phyloP scores from a whole-genome alignment of 2,888 invertebrate species.

The Apodemia mormo region DNA sequence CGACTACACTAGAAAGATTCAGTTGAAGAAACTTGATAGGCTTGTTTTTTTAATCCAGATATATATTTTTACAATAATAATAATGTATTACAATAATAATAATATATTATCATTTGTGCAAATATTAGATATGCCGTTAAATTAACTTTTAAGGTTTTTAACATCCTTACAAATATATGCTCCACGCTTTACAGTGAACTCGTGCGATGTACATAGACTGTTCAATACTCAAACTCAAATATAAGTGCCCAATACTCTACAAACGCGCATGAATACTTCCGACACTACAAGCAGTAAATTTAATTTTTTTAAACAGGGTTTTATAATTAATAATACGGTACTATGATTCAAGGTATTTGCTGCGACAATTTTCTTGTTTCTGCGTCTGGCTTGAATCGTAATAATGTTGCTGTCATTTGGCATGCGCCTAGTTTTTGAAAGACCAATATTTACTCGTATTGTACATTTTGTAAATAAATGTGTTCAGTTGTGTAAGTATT shows the following conservation, averaged over 20 bases:
- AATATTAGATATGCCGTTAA: no score
- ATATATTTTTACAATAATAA: no score
- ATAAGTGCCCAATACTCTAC: not conserved
- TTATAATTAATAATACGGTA: not conserved
- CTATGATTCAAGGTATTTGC: not conserved
- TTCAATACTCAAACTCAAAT: not conserved
- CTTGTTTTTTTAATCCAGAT: no score
- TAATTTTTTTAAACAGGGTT: not conserved
- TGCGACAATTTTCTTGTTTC: not conserved
- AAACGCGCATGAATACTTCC: not conserved
- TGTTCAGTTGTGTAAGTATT: slow-evolving; percentile 8
- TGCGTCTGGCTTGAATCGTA: not conserved
- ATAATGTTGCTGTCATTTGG: not conserved
- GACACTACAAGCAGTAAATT: not conserved
- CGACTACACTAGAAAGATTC: no score
- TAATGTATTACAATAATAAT: no score
- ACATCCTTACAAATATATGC: no score
- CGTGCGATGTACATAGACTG: no score
- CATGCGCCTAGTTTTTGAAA: not conserved
- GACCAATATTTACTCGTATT: not conserved
- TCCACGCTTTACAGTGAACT: no score
- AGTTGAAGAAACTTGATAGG: no score
- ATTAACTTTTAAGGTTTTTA: no score
- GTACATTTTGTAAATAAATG: slow-evolving; percentile 11
- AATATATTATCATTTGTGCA: no score